Conservation (phyloP, 2,113 vertebrate species). For the Chaetodon trifascialis region DNA sequence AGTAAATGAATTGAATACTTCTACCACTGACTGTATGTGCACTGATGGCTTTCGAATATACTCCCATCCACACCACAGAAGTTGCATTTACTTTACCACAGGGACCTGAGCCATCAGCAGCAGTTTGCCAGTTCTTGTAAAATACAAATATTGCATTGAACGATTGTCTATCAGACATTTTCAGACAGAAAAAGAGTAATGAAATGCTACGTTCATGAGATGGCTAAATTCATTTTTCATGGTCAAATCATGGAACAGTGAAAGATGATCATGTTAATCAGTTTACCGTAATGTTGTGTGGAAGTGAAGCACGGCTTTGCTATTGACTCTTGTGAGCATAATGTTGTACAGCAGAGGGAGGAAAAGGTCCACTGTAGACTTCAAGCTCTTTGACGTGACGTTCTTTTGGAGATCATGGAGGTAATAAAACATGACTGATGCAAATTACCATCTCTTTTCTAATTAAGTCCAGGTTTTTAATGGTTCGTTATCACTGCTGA, state of each 20-base stretch:
- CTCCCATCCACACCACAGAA: not conserved
- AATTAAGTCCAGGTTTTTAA: not conserved
- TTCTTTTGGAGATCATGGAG: not conserved
- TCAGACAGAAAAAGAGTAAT: not conserved
- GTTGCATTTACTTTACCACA: not conserved
- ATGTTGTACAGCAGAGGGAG: constrained; percentile 35
- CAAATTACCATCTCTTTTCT: not conserved
- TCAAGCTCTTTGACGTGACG: not conserved
- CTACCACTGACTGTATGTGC: not conserved
- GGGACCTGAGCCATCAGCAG: not conserved
- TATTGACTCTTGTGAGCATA: not conserved
- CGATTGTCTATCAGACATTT: not conserved
- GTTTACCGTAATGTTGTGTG: not conserved
- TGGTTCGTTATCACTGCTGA: not conserved
- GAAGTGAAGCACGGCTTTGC: not conserved
- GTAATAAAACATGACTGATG: not conserved
- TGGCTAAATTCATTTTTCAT: not conserved
- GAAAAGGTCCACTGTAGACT: not conserved
- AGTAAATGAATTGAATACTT: not conserved
- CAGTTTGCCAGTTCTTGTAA: not conserved
- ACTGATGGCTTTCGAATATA: not conserved
- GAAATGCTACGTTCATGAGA: not conserved
- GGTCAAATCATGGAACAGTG: not conserved
- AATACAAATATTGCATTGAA: not conserved
- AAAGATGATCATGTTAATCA: not conserved